Conservation (phyloP, 1,140 invertebrate species). For the Brachystomella parvula region DNA sequence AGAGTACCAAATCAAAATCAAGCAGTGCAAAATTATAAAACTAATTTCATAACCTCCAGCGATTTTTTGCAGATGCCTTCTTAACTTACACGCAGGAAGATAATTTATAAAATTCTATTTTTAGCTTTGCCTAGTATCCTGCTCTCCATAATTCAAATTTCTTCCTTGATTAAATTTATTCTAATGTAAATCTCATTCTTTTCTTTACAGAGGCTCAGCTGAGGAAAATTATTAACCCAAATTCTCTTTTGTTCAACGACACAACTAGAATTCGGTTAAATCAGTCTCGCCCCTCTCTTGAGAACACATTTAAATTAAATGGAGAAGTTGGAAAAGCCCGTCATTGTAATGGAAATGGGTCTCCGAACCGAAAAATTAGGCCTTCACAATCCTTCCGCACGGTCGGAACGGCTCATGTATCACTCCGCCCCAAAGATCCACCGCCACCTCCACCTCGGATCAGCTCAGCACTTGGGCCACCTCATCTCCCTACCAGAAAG, state of each 20-base stretch:
- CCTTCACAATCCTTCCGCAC: conserved; percentile 20
- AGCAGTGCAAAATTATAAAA: too few species aligned
- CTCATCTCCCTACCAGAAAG: conserved; percentile 13
- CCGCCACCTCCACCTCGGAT: conserved; percentile 41
- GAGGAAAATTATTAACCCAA: conserved; percentile 33
- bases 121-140: too few species aligned
- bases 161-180: too few species aligned
- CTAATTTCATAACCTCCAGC: too few species aligned
- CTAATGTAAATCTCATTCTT: too few species aligned
- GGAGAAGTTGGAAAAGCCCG: conserved; percentile 3
- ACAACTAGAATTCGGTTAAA: conserved; percentile 37
- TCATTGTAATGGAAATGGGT: neutral
- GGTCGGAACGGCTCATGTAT: neutral
- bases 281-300: conserved; percentile 31
- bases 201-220: too few species aligned
- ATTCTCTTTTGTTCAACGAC: conserved; percentile 37
- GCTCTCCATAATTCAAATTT: too few species aligned
- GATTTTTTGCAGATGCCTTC: too few species aligned
- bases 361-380: neutral
- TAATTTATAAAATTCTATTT: too few species aligned
- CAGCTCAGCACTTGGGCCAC: neutral
- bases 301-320: conserved; percentile 30
- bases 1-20: too few species aligned
- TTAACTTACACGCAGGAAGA: too few species aligned
- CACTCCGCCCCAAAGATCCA: conserved; percentile 42